Base-by-base conservation (phyloP, 2,888 invertebrate species). In the Cataglyphis altisquamis region DNA sequence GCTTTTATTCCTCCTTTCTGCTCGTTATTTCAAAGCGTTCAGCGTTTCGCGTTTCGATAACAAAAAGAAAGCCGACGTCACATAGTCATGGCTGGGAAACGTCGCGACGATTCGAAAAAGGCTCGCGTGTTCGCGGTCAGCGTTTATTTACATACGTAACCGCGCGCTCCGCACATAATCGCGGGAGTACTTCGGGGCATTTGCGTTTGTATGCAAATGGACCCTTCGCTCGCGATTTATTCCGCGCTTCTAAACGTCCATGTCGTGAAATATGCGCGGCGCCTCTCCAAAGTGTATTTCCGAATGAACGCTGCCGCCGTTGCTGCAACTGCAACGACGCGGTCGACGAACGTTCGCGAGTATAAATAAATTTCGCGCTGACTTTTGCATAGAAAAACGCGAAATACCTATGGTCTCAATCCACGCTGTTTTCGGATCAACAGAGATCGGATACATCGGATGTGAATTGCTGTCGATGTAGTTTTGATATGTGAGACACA, bases 251-350 rank as follows among this genome's bases (percentile, higher is more conserved):
- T 60, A 78, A 70, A 70, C 36, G 78, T 70, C 78, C 21, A 80
- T 80, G 78, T 25, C 32, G 45, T 80, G 78, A 80, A 80, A 80
- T 80, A 80, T 72, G 60, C 78, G 78, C 72, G n/a, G 32, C 60
- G 72, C 72, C 29, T 41, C 68, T 45, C 77, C 32, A 57, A 60
- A 80, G 72, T 60, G 72, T 45, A 80, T 60, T 80, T 72, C 60
- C 78, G 78, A 21, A 36, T 57, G 70, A 21, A n/a, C 29, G 39
- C 66, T 52, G 12, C 12, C 12, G 9, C 9, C 8, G 9, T 9
- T 39, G 75, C 25, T 8, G 41, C 36, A 18, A 36, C 70, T 67
- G 45, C 36, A n/a, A 36, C 52, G 32, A 21, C 48, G 21, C 21
- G 70, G n/a, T 3, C 63, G 21, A n/a, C 36, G 32, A 6, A 2